Percentiles rank a stretch among this genome's conserved stretches.
Evolutionary conservation across 2,797 vertebrate species (phyloP).

Genomic region (Linurgus olivaceus): DNA sequence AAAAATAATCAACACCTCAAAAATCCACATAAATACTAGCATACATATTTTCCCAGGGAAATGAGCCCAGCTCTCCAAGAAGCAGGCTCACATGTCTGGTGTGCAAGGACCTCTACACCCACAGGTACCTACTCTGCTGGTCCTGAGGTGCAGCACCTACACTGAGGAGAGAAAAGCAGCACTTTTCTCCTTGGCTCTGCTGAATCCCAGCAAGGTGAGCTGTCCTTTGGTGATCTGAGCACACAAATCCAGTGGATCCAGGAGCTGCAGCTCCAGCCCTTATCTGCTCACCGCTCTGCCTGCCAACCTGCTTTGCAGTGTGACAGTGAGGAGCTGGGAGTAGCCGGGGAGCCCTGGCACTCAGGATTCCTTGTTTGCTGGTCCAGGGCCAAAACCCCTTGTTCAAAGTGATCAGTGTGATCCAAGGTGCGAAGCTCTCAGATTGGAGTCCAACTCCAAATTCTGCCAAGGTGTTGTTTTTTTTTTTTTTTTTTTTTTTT

Average conservation of each 20-base stretch:
- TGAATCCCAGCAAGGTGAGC: neutral
- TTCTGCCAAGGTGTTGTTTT: neutral
- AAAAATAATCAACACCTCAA: neutral
- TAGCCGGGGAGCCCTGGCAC: neutral
- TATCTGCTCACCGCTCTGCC: neutral
- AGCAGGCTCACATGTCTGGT: accelerated
- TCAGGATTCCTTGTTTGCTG: neutral
- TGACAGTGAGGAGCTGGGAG: neutral
- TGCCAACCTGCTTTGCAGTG: neutral
- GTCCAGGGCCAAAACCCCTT: accelerated
- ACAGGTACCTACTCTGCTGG: accelerated
- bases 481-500: neutral
- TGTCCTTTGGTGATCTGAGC: neutral
- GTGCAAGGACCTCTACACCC: neutral
- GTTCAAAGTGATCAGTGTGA: neutral
- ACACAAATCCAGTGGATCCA: neutral
- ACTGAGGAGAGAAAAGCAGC: neutral
- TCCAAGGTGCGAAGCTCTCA: neutral
- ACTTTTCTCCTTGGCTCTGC: neutral
- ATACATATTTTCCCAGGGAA: neutral
- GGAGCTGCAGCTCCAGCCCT: neutral
- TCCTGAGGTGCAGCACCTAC: neutral
- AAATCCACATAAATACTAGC: neutral
- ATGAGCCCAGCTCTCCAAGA: neutral
- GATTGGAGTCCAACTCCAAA: neutral